A percentile compares a stretch with the other conserved stretches of the same genome.
These are phyloP conservation scores for Trilocha varians DNA, from an alignment of 2,888 invertebrate genomes.

Conservation along the genomic window DNA sequence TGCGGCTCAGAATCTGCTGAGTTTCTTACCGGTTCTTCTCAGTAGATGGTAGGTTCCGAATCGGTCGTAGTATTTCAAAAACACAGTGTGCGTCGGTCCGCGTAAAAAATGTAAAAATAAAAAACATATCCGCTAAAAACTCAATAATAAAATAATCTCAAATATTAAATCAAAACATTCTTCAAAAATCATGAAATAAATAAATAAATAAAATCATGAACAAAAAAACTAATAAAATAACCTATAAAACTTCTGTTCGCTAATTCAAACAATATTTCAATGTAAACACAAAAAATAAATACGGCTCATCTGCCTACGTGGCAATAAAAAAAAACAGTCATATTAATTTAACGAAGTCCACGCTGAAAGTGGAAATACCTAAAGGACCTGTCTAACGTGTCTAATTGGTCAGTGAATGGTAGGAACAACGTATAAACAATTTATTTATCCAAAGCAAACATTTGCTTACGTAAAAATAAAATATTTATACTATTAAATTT, in stretches of 20 bases:
- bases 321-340: too few relatives aligned
- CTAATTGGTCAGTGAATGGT: too few relatives aligned
- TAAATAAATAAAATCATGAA: background rate
- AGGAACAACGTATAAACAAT: too few relatives aligned
- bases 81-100: background rate
- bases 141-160: background rate
- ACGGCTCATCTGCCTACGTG: too few relatives aligned
- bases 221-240: background rate
- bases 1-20: slow-evolving; percentile 30
- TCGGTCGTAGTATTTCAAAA: slow-evolving; percentile 31
- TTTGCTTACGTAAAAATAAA: too few relatives aligned
- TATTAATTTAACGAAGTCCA: too few relatives aligned
- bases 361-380: too few relatives aligned
- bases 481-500: too few relatives aligned
- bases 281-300: too few relatives aligned
- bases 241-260: background rate
- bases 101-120: background rate
- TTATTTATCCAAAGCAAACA: too few relatives aligned
- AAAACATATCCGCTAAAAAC: slow-evolving; percentile 1
- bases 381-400: too few relatives aligned
- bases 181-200: slow-evolving; percentile 2
- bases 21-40: slow-evolving; percentile 70
- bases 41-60: slow-evolving; percentile 52
- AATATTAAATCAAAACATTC: background rate
- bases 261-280: background rate